Evolutionary conservation across 2,797 vertebrate species (phyloP).

Genomic region (Chlorospingus flavigularis): DNA sequence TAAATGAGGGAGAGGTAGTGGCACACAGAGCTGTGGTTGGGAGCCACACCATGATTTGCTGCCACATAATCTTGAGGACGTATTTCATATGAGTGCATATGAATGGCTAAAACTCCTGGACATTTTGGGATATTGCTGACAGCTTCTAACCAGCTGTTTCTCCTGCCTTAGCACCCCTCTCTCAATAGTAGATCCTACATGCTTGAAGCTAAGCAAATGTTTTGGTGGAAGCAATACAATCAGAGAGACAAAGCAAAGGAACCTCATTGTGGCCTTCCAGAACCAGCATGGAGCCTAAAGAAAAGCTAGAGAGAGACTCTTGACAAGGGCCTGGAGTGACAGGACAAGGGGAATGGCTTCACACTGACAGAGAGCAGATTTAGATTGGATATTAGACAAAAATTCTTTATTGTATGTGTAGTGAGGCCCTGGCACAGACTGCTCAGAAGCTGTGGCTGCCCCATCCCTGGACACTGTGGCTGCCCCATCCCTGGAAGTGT

Average conservation of each 20-base stretch:
- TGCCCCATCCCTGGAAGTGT: neutral
- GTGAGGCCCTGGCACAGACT: neutral
- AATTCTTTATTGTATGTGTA: neutral
- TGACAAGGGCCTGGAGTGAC: neutral
- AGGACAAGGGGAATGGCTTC: neutral
- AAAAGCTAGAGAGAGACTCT: neutral
- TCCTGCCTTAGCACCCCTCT: conserved; percentile 4
- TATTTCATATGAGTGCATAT: neutral
- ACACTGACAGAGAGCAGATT: neutral
- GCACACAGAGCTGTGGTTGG: conserved; percentile 35
- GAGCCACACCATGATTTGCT: conserved; percentile 19
- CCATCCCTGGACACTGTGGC: neutral
- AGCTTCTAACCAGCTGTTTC: conserved; percentile 46
- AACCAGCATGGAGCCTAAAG: neutral
- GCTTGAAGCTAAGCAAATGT: neutral
- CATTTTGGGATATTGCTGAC: neutral
- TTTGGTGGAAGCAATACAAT: neutral
- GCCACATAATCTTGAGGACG: neutral
- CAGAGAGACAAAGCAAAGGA: neutral
- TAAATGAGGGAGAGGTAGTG: neutral
- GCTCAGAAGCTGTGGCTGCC: neutral
- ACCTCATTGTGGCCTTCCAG: neutral
- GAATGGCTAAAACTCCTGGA: neutral
- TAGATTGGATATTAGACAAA: neutral
- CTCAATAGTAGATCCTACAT: neutral